Percentiles rank a stretch among this genome's conserved stretches.
Conservation (phyloP, 2,888 invertebrate species). For the Mylabris sibirica region DNA sequence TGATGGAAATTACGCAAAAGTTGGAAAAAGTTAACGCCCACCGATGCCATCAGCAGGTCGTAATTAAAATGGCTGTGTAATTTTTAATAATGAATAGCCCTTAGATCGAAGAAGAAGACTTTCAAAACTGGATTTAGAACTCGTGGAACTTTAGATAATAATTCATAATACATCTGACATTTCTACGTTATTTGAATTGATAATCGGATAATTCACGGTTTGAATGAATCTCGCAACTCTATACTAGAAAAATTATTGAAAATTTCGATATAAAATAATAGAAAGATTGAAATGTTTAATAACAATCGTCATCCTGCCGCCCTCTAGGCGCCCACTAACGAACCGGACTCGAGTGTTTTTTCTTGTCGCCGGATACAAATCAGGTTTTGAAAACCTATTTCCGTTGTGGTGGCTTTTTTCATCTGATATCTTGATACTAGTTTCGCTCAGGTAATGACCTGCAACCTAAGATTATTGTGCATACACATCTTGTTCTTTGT, state of each 20-base stretch:
- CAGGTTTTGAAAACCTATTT: slow-evolving; percentile 50
- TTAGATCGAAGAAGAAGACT: background rate
- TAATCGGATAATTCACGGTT: background rate
- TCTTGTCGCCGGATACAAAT: slow-evolving; percentile 45
- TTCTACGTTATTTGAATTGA: slow-evolving; percentile 16
- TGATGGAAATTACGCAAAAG: slow-evolving; percentile 3
- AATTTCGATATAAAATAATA: slow-evolving; percentile 36
- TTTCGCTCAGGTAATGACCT: slow-evolving; percentile 31
- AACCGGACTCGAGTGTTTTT: slow-evolving; percentile 33
- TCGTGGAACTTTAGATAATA: slow-evolving; percentile 10
- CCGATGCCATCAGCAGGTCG: background rate
- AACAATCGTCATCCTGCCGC: slow-evolving; percentile 27
- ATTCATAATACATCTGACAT: slow-evolving; percentile 11
- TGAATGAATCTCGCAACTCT: background rate
- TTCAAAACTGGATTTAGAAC: background rate
- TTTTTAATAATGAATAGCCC: background rate
- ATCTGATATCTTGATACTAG: slow-evolving; percentile 33
- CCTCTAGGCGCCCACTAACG: slow-evolving; percentile 34
- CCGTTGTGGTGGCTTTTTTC: slow-evolving; percentile 38
- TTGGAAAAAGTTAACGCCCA: slow-evolving; percentile 12
- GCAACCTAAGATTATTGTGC: slow-evolving; percentile 27
- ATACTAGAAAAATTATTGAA: slow-evolving; percentile 41
- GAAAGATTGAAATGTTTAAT: background rate
- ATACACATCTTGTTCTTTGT: slow-evolving; percentile 23
- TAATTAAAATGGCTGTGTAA: slow-evolving; percentile 9